These are phyloP conservation scores for Amiota minor DNA, from an alignment of 2,888 invertebrate species.

Conservation along the genomic window DNA sequence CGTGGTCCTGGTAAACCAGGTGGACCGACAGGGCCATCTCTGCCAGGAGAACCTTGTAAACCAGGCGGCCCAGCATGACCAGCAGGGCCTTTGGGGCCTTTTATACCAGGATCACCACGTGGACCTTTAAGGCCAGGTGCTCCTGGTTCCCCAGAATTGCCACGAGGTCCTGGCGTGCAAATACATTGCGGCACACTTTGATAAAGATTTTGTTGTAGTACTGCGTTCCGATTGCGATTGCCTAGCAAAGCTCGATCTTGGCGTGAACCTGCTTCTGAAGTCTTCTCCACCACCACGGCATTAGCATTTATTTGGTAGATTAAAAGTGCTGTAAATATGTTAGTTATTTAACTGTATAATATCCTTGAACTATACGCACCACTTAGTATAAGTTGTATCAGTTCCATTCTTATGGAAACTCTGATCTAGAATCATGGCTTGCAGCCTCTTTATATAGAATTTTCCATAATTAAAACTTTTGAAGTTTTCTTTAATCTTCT, in stretches of 20 bases:
- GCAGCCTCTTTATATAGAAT: constrained; percentile 22
- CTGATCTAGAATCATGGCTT: not conserved
- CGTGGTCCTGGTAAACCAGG: constrained; percentile 28
- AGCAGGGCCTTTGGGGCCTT: constrained; percentile 11
- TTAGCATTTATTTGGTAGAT: not conserved
- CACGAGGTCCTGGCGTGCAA: constrained; percentile 13
- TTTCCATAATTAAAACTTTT: not conserved
- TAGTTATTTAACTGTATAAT: not conserved
- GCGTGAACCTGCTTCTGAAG: not conserved
- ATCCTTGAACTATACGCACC: not conserved
- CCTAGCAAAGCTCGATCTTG: not conserved
- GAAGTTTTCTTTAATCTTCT: not conserved
- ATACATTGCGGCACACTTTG: constrained; percentile 13
- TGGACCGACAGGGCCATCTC: constrained; percentile 11
- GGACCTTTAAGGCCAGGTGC: constrained; percentile 7
- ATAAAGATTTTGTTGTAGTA: constrained; percentile 9
- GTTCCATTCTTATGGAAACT: constrained; percentile 5
- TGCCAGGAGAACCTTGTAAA: not conserved
- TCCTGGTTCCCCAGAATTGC: not conserved
- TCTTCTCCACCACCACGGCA: not conserved
- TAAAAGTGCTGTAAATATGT: not conserved
- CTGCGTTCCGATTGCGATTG: constrained; percentile 12
- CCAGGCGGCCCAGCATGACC: constrained; percentile 10
- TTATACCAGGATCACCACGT: constrained; percentile 17
- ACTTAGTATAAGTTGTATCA: not conserved